Conservation (phyloP, 2,797 vertebrate species). For the Allobates femoralis region DNA sequence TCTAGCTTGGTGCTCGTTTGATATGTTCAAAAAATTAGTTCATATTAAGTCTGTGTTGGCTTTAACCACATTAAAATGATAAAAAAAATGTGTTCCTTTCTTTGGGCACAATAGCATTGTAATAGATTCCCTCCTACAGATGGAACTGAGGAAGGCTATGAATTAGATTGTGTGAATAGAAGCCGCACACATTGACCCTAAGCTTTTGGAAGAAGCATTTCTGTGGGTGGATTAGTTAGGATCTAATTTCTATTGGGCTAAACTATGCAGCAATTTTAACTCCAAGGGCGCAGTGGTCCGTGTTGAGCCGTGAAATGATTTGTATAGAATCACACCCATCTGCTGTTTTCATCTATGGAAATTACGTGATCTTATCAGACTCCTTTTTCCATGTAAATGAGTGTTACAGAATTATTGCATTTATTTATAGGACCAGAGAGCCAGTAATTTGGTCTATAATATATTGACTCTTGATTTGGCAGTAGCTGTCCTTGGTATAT, state of each 20-base stretch:
- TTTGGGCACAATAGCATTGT: not conserved
- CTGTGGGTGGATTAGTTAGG: slow-evolving; percentile 35
- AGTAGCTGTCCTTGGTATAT: not conserved
- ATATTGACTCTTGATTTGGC: not conserved
- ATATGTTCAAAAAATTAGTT: too few relatives aligned
- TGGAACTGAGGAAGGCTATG: not conserved
- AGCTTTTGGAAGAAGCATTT: slow-evolving; percentile 4
- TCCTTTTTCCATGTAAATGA: not conserved
- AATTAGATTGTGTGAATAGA: not conserved
- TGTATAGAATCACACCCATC: slow-evolving; percentile 10
- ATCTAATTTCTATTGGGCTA: slow-evolving; percentile 8
- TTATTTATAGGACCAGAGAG: not conserved
- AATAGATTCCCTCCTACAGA: not conserved
- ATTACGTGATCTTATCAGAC: slow-evolving; percentile 9
- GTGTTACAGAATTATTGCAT: not conserved
- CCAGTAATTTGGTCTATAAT: not conserved
- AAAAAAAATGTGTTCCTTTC: not conserved
- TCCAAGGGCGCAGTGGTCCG: not conserved
- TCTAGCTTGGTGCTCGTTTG: too few relatives aligned
- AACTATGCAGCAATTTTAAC: slow-evolving; percentile 22
- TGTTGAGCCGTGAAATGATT: slow-evolving; percentile 36
- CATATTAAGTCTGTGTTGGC: not conserved
- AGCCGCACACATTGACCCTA: not conserved
- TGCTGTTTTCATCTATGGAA: slow-evolving; percentile 41
- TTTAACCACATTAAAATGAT: not conserved